Base-by-base conservation (phyloP, 2,888 invertebrate genomes). In the Calameuta pallipes region DNA sequence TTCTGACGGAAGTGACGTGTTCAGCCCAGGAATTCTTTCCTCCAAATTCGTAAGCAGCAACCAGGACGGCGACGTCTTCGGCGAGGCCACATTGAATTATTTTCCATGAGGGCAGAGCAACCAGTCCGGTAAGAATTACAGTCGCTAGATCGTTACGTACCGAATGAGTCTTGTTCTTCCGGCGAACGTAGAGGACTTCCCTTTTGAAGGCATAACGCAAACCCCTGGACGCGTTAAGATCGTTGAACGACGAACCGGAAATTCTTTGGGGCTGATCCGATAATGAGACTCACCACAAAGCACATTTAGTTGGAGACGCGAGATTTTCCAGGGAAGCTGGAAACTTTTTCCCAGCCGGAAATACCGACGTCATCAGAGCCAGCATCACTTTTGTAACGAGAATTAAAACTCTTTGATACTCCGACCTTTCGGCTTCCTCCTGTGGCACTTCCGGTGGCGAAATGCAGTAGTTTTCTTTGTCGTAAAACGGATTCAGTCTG, bases 401-500 rank as follows among this genome's bases (percentile, higher is more conserved):
- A 35, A 84, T 74, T 37, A 84, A 78, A 4, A 79, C 79, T 3
- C 87, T 81, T 12, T 82, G 69, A 76, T 87, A 85, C 30, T 41
- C 23, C 15, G 73, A 37, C 12, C 23, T 33, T n/a, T 56, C 73
- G 23, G 68, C 73, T 73, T 78, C 75, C 35, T 78, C n/a, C n/a
- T 76, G 75, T 1, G 68, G 78, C n/a, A 78, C 69, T 73, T 83
- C 82, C 1, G 80, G 79, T 33, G 88, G 85, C 11, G 82, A 82
- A 13, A 68, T 77, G 75, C 82, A 81, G 2, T 80, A 81, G 74
- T 79, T 78, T 79, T 87, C 83, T 11, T 81, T 82, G n/a, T 82
- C 87, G 83, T 89, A 90, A 69, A 85, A 83, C 31, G 90, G 89
- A 80, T 89, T 89, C 83, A 92, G 85, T 84, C 90, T 87, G 12